Evolutionary conservation across 1,140 invertebrate genomes (phyloP).

Genomic region (Paramacrobiotus metropolitanus): DNA sequence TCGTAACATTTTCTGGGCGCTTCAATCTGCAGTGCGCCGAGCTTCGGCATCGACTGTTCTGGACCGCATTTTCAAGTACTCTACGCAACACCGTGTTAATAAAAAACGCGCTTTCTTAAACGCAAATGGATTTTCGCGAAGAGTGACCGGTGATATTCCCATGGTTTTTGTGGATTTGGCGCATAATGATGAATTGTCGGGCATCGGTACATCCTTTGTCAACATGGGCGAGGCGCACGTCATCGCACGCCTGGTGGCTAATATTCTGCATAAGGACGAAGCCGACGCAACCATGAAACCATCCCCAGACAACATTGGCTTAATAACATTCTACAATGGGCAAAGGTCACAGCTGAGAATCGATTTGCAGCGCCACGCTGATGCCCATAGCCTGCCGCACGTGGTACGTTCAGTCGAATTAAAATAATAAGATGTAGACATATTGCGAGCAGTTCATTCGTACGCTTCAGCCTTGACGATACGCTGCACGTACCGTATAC

Average conservation of each 20-base stretch:
- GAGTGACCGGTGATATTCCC: constrained; percentile 70
- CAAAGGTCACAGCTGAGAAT: constrained; percentile 89
- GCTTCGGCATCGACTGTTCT: too few species aligned
- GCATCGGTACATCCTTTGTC: constrained; percentile 89
- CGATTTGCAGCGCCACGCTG: constrained; percentile 97
- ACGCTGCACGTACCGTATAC: too few species aligned
- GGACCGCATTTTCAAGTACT: too few species aligned
- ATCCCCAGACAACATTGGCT: constrained; percentile 94
- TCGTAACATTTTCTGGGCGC: too few species aligned
- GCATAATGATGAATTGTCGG: constrained; percentile 94
- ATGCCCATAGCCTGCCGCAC: constrained; percentile 77
- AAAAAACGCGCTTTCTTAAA: constrained; percentile 68
- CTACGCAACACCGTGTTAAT: too few species aligned
- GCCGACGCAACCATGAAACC: constrained; percentile 97
- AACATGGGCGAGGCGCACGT: constrained; percentile 90
- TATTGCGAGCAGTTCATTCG: constrained; percentile 7
- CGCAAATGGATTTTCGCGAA: constrained; percentile 96
- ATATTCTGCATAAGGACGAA: constrained; percentile 73
- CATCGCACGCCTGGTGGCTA: constrained; percentile 85
- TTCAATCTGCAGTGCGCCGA: too few species aligned
- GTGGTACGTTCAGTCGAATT: too few species aligned
- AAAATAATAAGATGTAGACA: too few species aligned
- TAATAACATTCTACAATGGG: too few species aligned
- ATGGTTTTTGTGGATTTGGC: constrained; percentile 92
- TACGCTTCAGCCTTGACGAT: too few species aligned